Evolutionary conservation across 1,140 invertebrate genomes (phyloP).

Genomic region (Drosophila subpulchrella): DNA sequence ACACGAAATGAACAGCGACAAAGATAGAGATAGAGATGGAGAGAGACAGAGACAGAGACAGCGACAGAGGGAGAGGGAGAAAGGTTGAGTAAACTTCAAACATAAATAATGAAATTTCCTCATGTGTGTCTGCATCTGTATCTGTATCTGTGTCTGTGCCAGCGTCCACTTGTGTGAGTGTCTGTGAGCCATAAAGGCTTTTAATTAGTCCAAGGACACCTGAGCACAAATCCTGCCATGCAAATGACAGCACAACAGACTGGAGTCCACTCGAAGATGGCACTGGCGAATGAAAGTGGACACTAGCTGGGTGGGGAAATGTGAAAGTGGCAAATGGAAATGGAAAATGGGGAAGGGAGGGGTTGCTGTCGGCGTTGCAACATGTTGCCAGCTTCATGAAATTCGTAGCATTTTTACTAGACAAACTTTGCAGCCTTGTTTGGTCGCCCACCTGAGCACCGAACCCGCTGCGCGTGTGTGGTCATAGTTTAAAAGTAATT

Average conservation of each 20-base stretch:
- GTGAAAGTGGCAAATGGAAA: conserved; percentile 6
- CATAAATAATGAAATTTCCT: conserved; percentile 70
- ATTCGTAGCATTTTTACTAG: conserved; percentile 25
- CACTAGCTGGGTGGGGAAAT: conserved; percentile 13
- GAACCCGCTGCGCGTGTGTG: conserved; percentile 27
- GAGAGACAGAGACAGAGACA: neutral
- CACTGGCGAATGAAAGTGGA: conserved; percentile 18
- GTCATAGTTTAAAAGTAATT: conserved; percentile 66
- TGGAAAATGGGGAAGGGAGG: neutral
- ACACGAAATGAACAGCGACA: conserved; percentile 69
- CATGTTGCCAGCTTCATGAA: conserved; percentile 33
- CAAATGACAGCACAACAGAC: conserved; percentile 47
- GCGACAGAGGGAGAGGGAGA: neutral
- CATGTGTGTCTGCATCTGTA: conserved; percentile 28
- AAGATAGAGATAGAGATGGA: conserved; percentile 1
- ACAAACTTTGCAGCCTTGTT: conserved; percentile 35
- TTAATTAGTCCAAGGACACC: conserved; percentile 79
- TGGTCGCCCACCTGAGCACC: neutral
- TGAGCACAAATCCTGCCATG: conserved; percentile 44
- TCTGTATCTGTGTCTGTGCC: neutral
- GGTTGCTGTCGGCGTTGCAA: conserved; percentile 20
- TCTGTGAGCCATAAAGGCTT: conserved; percentile 50
- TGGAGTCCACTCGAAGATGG: conserved; percentile 35
- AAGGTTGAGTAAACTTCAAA: conserved; percentile 55
- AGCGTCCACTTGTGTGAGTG: conserved; percentile 10